These are phyloP conservation scores for Folsomia candida DNA, from an alignment of 2,888 invertebrate species.

Conservation along the genomic window DNA sequence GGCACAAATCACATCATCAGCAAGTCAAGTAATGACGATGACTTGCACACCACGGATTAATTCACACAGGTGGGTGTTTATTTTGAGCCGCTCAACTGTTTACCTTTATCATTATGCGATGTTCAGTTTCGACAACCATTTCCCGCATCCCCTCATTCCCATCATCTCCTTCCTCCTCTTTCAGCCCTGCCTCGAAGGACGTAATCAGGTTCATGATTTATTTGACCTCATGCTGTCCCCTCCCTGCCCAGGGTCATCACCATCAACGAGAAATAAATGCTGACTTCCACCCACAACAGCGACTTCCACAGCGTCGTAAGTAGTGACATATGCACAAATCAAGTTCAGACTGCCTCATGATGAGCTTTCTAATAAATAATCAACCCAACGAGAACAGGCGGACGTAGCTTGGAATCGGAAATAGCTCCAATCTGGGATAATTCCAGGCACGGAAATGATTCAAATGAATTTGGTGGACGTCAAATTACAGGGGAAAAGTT, in stretches of 20 bases:
- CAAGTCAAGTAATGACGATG: constrained; percentile 9
- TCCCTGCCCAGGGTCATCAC: constrained; percentile 1
- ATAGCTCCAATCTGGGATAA: background rate
- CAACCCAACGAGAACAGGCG: background rate
- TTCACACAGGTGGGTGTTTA: constrained; percentile 21
- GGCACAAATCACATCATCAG: background rate
- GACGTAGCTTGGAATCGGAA: background rate
- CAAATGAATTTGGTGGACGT: background rate
- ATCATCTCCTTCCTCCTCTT: background rate
- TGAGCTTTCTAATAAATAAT: background rate
- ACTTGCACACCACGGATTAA: constrained; percentile 17
- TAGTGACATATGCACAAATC: background rate
- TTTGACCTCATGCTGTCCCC: constrained; percentile 15
- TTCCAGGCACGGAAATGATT: background rate
- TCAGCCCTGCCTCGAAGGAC: background rate
- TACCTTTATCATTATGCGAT: background rate
- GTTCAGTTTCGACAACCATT: constrained; percentile 12
- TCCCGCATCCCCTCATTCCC: constrained; percentile 7
- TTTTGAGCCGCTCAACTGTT: constrained; percentile 5
- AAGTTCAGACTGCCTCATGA: background rate
- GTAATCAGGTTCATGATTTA: constrained; percentile 20
- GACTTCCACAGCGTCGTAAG: background rate
- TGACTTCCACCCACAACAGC: background rate
- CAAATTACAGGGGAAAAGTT: background rate
- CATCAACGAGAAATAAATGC: background rate